Percentiles rank a stretch among this genome's conserved stretches.
These are phyloP conservation scores for Tholera decimalis DNA, from an alignment of 2,888 invertebrate species.

Conservation along the genomic window DNA sequence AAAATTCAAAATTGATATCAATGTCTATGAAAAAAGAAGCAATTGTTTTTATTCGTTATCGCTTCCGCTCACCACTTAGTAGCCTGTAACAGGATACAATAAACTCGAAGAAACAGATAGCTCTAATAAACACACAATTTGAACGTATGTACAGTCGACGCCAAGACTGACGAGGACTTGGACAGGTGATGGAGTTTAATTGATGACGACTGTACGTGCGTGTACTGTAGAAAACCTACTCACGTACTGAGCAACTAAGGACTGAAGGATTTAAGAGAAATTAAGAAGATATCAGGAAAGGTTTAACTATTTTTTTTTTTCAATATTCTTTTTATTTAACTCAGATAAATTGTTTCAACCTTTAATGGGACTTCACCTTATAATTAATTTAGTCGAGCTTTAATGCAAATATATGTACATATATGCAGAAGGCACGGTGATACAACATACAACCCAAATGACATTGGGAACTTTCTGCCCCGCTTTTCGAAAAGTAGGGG, in stretches of 20 bases:
- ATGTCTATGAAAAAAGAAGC: not conserved
- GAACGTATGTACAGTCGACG: slow-evolving; percentile 19
- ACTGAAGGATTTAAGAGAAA: not conserved
- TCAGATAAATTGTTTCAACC: too few relatives aligned
- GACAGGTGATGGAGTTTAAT: slow-evolving; percentile 34
- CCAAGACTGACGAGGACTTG: slow-evolving; percentile 21
- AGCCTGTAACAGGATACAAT: slow-evolving; percentile 63
- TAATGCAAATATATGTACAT: too few relatives aligned
- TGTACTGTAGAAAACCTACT: not conserved
- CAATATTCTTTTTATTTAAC: too few relatives aligned
- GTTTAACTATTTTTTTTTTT: too few relatives aligned
- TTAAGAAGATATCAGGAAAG: not conserved
- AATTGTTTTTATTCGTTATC: not conserved
- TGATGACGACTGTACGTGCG: slow-evolving; percentile 38
- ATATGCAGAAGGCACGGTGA: too few relatives aligned
- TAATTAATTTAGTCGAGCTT: too few relatives aligned
- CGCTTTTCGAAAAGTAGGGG: too few relatives aligned
- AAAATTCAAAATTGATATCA: not conserved
- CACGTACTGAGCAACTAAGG: not conserved
- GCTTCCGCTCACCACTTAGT: not conserved
- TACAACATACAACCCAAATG: too few relatives aligned
- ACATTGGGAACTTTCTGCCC: too few relatives aligned
- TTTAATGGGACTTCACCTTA: too few relatives aligned
- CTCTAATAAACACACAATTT: slow-evolving; percentile 24
- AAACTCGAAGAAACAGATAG: slow-evolving; percentile 68